A percentile compares a stretch with the other conserved stretches of the same genome.
Evolutionary conservation across 1,140 invertebrate genomes (phyloP).

Genomic region (Sitophilus oryzae): DNA sequence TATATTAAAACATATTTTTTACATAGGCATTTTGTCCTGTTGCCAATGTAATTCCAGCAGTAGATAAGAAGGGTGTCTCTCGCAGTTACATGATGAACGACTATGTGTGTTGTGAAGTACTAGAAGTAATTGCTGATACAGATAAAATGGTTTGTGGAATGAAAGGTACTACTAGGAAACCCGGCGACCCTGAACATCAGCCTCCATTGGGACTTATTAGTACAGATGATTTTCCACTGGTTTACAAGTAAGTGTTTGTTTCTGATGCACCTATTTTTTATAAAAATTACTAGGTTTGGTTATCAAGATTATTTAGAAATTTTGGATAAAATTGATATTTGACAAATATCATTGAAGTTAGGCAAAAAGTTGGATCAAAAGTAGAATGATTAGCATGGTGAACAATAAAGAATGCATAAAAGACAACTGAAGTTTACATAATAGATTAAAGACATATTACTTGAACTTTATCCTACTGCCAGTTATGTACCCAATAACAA

Average conservation of each 20-base stretch:
- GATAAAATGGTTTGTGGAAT: conserved; percentile 84
- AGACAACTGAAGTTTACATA: no score
- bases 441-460: no score
- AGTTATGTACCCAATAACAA: no score
- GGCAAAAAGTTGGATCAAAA: not conserved
- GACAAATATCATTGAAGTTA: not conserved
- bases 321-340: conserved; percentile 4
- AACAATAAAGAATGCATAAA: no score
- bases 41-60: conserved; percentile 64
- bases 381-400: no score
- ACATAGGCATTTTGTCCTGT: conserved; percentile 61
- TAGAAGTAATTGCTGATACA: conserved; percentile 77
- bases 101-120: conserved; percentile 79
- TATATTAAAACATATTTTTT: conserved; percentile 2
- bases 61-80: conserved; percentile 75
- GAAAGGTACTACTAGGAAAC: conserved; percentile 63
- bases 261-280: no score
- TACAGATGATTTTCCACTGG: conserved; percentile 75
- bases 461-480: no score
- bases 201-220: conserved; percentile 75
- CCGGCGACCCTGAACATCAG: conserved; percentile 60
- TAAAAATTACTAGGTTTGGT: no score
- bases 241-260: conserved; percentile 70
- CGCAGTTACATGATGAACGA: conserved; percentile 76
- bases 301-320: conserved; percentile 5